Conservation (phyloP, 2,888 invertebrate species). For the Adineta ricciae region DNA sequence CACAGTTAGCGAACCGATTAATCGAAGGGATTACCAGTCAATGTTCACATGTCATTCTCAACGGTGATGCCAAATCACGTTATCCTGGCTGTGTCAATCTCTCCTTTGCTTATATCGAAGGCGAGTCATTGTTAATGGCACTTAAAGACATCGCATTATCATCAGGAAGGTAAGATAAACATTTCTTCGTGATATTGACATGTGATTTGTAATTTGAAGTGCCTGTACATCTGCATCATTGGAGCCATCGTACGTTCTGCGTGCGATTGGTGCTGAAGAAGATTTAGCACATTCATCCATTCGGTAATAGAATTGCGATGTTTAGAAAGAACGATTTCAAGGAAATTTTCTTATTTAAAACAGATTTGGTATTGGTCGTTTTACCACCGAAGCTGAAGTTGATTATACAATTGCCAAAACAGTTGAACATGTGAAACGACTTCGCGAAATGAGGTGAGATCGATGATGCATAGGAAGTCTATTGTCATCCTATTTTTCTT, state of each 20-base stretch:
- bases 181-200: neutral
- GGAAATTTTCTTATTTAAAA: neutral
- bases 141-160: slow-evolving; percentile 90
- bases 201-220: slow-evolving; percentile 48
- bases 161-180: slow-evolving; percentile 62
- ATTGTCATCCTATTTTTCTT: neutral
- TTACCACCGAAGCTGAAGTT: slow-evolving; percentile 85
- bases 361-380: slow-evolving; percentile 90
- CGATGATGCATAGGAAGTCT: neutral
- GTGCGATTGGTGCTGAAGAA: slow-evolving; percentile 94
- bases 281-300: slow-evolving; percentile 98
- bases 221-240: slow-evolving; percentile 96
- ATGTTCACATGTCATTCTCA: slow-evolving; percentile 76
- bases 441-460: slow-evolving; percentile 78
- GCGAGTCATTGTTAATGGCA: slow-evolving; percentile 92
- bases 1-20: slow-evolving; percentile 67
- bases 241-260: slow-evolving; percentile 91
- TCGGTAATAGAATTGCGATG: slow-evolving; percentile 56
- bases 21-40: slow-evolving; percentile 64
- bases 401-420: slow-evolving; percentile 87
- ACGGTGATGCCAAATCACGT: slow-evolving; percentile 73
- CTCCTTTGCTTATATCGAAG: slow-evolving; percentile 96
- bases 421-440: slow-evolving; percentile 71
- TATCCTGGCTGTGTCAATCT: slow-evolving; percentile 86
- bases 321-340: neutral